Base-by-base conservation (phyloP, 1,140 invertebrate species). In the Bombus superbus region DNA sequence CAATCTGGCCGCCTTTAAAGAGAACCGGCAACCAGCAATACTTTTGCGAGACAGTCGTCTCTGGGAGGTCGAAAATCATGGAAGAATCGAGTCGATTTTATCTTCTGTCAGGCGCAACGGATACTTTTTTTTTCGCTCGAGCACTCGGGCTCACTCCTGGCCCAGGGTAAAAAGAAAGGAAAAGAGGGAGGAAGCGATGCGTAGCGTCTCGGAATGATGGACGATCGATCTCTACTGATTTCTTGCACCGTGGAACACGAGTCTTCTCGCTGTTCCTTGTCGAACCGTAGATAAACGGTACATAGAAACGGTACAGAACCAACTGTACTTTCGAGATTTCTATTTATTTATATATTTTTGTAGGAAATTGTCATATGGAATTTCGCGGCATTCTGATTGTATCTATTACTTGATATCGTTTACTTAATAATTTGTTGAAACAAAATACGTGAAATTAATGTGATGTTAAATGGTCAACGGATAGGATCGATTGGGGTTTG, bases 161-260 rank as follows among this genome's bases (percentile, higher is more conserved):
- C 42, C 59, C 59, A 28, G 28, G 18, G n/a, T 38, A 84, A 69
- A 72, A 85, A 83, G 84, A 81, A 88, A 79, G 82, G 86, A 84
- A 74, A 38, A 64, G 75, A 87, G 75, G 64, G 77, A 85, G 59
- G 79, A 78, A 83, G 62, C 57, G 84, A 73, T 75, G 57, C 87
- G 71, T 81, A 64, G 47, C 77, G 83, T 78, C 69, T 42, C 59
- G 81, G 64, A 76, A 57, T 74, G 73, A 85, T 75, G 73, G 57
- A 57, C 74, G 35, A 81, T 79, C 76, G 75, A 85, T 77, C 62
- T 80, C 62, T 74, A 77, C 76, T 76, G 87, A 89, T 89, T 89
- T 88, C 88, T 89, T 76, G 79, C 88, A 64, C 88, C 62, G 66
- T 77, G 75, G 80, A 81, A 89, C 88, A 89, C 77, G 88, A 83